Evolutionary conservation across 2,113 vertebrate species (phyloP).

Genomic region (Apteryx mantelli): DNA sequence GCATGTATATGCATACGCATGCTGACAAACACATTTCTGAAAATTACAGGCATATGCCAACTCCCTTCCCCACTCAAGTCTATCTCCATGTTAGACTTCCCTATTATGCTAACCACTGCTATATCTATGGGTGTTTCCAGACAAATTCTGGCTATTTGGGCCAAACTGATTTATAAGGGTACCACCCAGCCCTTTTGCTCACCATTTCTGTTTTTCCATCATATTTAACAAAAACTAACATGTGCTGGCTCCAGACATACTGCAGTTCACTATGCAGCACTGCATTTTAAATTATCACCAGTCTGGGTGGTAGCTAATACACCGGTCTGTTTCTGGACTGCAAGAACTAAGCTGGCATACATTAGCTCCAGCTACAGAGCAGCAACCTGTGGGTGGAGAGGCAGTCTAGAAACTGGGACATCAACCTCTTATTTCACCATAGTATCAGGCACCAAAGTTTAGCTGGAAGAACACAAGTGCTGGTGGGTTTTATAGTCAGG

Average conservation of each 20-base stretch:
- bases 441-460: neutral
- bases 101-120: neutral
- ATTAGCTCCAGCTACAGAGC: neutral
- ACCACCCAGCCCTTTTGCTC: neutral
- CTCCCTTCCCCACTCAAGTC: neutral
- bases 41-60: neutral
- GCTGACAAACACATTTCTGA: neutral
- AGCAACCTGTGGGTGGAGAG: neutral
- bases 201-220: neutral
- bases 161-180: neutral
- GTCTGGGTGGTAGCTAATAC: neutral
- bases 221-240: neutral
- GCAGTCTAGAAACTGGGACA: neutral
- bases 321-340: neutral
- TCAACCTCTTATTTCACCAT: neutral
- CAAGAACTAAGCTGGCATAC: neutral
- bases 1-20: neutral
- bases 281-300: neutral
- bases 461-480: neutral
- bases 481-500: neutral
- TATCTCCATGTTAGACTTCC: neutral
- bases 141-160: neutral
- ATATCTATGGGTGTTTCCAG: neutral
- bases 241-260: neutral
- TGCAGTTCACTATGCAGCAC: neutral